Evolutionary conservation across 2,113 vertebrate species (phyloP), one percentile per base, ranked within the genome.

Genomic region (Mesembrinibis cayennensis): DNA sequence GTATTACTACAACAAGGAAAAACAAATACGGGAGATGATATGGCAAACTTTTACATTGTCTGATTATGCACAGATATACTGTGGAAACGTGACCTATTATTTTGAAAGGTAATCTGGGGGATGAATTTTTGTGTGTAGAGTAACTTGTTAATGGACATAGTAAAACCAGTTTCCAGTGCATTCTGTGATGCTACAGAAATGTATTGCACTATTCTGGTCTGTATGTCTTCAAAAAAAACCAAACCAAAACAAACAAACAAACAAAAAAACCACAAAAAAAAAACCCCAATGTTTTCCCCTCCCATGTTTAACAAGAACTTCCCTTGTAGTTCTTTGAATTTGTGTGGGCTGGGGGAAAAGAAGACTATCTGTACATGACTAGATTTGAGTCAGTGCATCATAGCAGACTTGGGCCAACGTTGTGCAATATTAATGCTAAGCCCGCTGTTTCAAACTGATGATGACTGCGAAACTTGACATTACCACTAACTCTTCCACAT

Each of bases 51-150:
- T 19, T 7, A 2, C 1, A 0, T 2, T 13, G 32, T 20, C n/a
- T 29, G 44, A 3, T 61, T 36, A 8, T 47, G 22, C 34, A 45
- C 40, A 8, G 65, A 42, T 22, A 23, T 2, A 4, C 42, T 9
- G 26, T 18, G 38, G n/a, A 21, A 69, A n/a, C 0, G 4, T 1
- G 49, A 25, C 25, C 16, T 30, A 0, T 1, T 59, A 0, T 23
- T 76, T 23, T 5, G n/a, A 4, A 20, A 53, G 44, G 7, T 36
- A 7, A 2, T 8, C 6, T 18, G 5, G 11, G 72, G 32, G 34
- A 1, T 81, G 58, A 7, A 3, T 49, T n/a, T 36, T 34, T 44
- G 1, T 22, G 45, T 19, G 49, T 52, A 4, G 18, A 14, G 36
- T 30, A 49, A 1, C 6, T 40, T 34, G 9, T 34, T 78, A n/a